phyloP scores from a whole-genome alignment of 2,888 invertebrate genomes.

The Drosophila mercatorum region DNA sequence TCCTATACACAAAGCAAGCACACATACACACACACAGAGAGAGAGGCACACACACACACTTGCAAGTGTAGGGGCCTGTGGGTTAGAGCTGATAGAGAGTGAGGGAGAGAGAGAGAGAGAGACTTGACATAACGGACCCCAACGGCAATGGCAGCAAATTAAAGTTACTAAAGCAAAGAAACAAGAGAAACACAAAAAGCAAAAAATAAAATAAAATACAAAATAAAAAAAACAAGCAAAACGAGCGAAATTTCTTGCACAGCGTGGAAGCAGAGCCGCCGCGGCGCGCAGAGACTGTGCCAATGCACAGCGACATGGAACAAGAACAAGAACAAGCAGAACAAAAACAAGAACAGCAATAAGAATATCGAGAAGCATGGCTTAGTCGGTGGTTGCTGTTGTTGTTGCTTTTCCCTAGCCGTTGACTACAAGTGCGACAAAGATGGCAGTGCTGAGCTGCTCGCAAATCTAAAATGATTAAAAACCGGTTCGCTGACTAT shows the following conservation, averaged over 20 bases:
- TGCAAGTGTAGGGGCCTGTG: conserved; percentile 10
- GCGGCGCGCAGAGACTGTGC: conserved; percentile 45
- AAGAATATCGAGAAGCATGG: conserved; percentile 7
- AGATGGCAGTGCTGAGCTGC: conserved; percentile 6
- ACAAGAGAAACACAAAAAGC: conserved; percentile 13
- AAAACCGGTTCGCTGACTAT: conserved; percentile 48
- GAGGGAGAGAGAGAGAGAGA: conserved; percentile 13
- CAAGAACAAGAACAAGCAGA: conserved; percentile 22
- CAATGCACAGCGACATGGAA: conserved; percentile 36
- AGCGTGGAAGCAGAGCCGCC: conserved; percentile 26
- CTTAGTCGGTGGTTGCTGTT: conserved; percentile 42
- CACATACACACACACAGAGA: not conserved
- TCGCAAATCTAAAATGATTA: conserved; percentile 40
- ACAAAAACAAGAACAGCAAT: conserved; percentile 22
- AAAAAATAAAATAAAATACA: conserved; percentile 11
- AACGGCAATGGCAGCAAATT: conserved; percentile 75
- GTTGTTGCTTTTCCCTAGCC: conserved; percentile 6
- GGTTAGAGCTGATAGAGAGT: conserved; percentile 10
- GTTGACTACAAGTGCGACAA: not conserved
- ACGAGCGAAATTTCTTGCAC: conserved; percentile 37
- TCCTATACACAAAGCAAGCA: conserved; percentile 26
- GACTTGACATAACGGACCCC: conserved; percentile 60
- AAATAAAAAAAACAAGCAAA: conserved; percentile 16
- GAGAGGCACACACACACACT: not conserved
- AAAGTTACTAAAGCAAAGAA: conserved; percentile 70